Conservation (phyloP, 1,140 invertebrate species). For the Hypsibius dujardini region DNA sequence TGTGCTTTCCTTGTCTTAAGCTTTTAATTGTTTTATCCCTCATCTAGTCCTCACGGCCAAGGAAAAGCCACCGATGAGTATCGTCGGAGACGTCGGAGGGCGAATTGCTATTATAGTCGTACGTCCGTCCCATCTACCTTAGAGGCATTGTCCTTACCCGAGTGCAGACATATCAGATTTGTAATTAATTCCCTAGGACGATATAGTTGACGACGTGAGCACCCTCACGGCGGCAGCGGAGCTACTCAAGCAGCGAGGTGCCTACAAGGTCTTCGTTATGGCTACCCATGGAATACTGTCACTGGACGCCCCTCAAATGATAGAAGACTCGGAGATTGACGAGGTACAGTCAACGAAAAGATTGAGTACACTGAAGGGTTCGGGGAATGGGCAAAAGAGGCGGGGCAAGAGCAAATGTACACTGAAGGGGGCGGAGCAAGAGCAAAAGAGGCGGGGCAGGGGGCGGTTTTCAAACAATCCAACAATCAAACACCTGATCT, state of each 20-base stretch:
- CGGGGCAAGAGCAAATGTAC: no score
- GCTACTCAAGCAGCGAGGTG: slow-evolving; percentile 83
- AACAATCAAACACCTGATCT: no score
- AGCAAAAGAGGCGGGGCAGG: no score
- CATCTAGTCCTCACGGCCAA: slow-evolving; percentile 61
- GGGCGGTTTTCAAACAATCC: no score
- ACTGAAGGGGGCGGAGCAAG: no score
- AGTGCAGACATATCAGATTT: no score
- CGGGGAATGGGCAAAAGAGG: no score
- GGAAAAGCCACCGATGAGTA: slow-evolving; percentile 94
- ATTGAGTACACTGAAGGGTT: no score
- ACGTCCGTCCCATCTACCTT: slow-evolving; percentile 25
- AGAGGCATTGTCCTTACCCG: no score
- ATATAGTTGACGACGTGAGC: slow-evolving; percentile 94
- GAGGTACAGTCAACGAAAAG: slow-evolving; percentile 44
- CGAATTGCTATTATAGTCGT: slow-evolving; percentile 97
- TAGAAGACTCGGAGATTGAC: slow-evolving; percentile 91
- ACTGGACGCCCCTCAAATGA: slow-evolving; percentile 79
- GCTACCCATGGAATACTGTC: slow-evolving; percentile 92
- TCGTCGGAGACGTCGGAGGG: slow-evolving; percentile 90
- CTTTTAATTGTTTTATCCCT: slow-evolving; percentile 4
- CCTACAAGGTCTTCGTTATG: slow-evolving; percentile 96
- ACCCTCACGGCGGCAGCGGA: slow-evolving; percentile 83
- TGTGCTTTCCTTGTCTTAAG: background rate
- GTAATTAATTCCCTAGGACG: slow-evolving; percentile 48